phyloP scores from a whole-genome alignment of 2,888 invertebrate genomes.

The Belgica antarctica region DNA sequence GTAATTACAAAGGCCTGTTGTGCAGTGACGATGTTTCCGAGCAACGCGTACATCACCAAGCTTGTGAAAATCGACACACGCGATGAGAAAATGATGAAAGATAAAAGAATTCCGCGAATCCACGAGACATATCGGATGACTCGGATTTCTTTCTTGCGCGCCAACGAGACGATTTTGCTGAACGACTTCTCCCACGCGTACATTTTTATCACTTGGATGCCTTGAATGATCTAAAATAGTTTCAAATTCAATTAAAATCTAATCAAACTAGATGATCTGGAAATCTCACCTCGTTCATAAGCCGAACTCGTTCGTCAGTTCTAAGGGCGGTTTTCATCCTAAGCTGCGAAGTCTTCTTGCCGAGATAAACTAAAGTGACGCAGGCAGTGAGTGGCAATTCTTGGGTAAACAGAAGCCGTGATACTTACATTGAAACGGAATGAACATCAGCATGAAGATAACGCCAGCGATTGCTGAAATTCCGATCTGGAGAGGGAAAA shows the following conservation, averaged over 20 bases:
- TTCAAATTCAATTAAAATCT: neutral
- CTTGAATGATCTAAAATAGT: slow-evolving; percentile 70
- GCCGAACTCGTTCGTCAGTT: neutral
- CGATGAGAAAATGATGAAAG: slow-evolving; percentile 84
- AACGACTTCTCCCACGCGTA: slow-evolving; percentile 94
- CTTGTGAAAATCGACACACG: slow-evolving; percentile 84
- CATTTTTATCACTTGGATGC: slow-evolving; percentile 93
- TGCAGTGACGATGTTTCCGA: slow-evolving; percentile 71
- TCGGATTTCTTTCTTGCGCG: slow-evolving; percentile 63
- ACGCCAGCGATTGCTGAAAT: slow-evolving; percentile 45
- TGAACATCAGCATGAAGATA: neutral
- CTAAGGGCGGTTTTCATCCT: neutral
- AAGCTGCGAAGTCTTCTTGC: neutral
- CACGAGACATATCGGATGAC: slow-evolving; percentile 71
- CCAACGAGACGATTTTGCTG: slow-evolving; percentile 66
- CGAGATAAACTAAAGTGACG: neutral
- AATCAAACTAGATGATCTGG: slow-evolving; percentile 7
- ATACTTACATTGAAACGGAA: slow-evolving; percentile 3
- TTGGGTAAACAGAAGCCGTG: too few species aligned
- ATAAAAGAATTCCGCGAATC: slow-evolving; percentile 72
- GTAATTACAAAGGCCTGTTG: slow-evolving; percentile 84
- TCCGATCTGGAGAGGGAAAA: slow-evolving; percentile 59
- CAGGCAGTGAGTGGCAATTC: too few species aligned
- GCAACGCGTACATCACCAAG: slow-evolving; percentile 71
- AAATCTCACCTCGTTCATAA: neutral